Percentiles rank a stretch among this genome's conserved stretches.
phyloP scores from a whole-genome alignment of 2,113 vertebrate genomes.

The Chamaetylas fuelleborni region DNA sequence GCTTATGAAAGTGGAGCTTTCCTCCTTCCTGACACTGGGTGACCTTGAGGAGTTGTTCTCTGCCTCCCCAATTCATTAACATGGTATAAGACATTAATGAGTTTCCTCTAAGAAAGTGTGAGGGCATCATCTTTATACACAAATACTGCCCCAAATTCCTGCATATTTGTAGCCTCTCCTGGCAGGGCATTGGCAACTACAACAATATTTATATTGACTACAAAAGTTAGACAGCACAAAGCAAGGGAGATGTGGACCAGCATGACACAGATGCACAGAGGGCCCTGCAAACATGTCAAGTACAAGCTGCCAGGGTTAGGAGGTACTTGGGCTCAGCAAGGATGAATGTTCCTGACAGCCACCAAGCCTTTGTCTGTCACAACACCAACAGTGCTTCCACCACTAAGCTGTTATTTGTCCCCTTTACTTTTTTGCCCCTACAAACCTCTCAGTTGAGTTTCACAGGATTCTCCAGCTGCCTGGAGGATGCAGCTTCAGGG shows the following conservation, averaged over 20 bases:
- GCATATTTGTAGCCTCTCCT: background rate
- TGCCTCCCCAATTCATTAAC: background rate
- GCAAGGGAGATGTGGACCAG: background rate
- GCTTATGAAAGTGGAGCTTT: background rate
- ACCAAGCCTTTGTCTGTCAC: background rate
- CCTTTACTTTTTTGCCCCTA: background rate
- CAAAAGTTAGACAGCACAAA: background rate
- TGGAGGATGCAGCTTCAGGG: background rate
- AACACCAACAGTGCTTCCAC: background rate
- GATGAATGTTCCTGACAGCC: background rate
- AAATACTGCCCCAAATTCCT: background rate
- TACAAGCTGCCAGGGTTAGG: background rate
- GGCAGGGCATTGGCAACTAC: background rate
- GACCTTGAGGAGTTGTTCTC: slow-evolving; percentile 3
- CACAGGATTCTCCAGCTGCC: background rate
- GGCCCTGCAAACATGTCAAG: background rate
- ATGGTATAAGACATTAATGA: background rate
- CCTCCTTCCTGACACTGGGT: background rate
- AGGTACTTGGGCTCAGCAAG: background rate
- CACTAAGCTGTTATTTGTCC: fast-evolving
- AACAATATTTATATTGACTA: background rate
- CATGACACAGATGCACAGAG: fast-evolving
- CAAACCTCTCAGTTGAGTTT: background rate
- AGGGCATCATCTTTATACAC: background rate
- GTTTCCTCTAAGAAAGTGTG: background rate